Evolutionary conservation across 1,140 invertebrate genomes (phyloP).

Genomic region (Paraescarpia echinospica): DNA sequence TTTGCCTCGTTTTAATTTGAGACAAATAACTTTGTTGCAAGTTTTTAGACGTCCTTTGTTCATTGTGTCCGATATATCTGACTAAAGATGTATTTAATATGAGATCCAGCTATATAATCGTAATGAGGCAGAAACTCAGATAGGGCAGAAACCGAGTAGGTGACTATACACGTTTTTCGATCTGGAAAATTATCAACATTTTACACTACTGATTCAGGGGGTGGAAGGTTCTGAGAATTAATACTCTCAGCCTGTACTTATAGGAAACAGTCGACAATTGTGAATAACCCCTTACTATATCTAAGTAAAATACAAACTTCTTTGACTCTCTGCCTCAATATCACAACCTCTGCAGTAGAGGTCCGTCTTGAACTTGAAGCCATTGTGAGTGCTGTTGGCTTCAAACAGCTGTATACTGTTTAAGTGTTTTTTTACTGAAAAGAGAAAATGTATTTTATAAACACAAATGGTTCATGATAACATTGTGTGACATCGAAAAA

Average conservation of each 20-base stretch:
- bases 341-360: neutral
- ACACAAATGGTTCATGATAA: neutral
- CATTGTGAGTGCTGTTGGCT: neutral
- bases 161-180: no score
- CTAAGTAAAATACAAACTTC: conserved; percentile 15
- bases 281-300: neutral
- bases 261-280: neutral
- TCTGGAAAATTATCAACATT: no score
- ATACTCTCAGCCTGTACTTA: neutral
- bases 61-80: no score
- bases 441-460: neutral
- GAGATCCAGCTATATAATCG: no score
- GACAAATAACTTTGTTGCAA: no score
- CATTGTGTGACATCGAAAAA: no score
- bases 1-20: no score
- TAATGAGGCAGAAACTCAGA: no score
- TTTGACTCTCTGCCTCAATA: conserved; percentile 19
- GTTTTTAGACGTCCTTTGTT: no score
- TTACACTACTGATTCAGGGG: no score
- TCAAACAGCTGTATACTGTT: neutral
- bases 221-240: neutral
- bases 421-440: neutral
- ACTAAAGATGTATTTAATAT: no score
- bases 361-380: neutral
- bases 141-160: no score